These are phyloP conservation scores for Fragum sueziense DNA, from an alignment of 2,888 invertebrate genomes.

Conservation along the genomic window DNA sequence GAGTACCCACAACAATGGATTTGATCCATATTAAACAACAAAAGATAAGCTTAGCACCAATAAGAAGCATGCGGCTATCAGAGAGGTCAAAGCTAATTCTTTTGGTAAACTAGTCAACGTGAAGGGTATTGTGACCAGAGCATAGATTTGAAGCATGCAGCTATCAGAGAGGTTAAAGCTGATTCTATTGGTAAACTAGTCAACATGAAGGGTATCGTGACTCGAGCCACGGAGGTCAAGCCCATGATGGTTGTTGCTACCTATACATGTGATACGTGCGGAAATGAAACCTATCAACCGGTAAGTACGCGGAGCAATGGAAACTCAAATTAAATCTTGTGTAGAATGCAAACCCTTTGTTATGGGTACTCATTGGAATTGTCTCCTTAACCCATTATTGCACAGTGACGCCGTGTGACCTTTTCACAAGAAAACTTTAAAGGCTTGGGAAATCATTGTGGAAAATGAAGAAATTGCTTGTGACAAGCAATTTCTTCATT, in stretches of 20 bases:
- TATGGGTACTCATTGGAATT: no score
- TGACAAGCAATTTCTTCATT: not conserved
- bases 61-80: slow-evolving; percentile 92
- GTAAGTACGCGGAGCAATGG: no score
- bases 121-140: slow-evolving; percentile 96
- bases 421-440: not conserved
- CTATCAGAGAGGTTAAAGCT: slow-evolving; percentile 97
- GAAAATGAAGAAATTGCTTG: no score
- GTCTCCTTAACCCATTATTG: no score
- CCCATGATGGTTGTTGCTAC: slow-evolving; percentile 99
- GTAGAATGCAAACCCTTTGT: no score
- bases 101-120: slow-evolving; percentile 93
- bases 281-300: slow-evolving; percentile 98
- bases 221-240: slow-evolving; percentile 97
- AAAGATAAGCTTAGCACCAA: no score
- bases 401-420: no score
- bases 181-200: slow-evolving; percentile 94
- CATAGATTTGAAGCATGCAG: slow-evolving; percentile 88
- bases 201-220: slow-evolving; percentile 94
- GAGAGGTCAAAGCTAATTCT: slow-evolving; percentile 95
- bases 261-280: slow-evolving; percentile 99
- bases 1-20: no score
- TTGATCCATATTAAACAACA: no score
- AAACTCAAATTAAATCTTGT: no score
- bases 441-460: not conserved